Percentiles rank a stretch among this genome's conserved stretches.
phyloP scores from a whole-genome alignment of 2,888 invertebrate species.

The Crematogaster levior region DNA sequence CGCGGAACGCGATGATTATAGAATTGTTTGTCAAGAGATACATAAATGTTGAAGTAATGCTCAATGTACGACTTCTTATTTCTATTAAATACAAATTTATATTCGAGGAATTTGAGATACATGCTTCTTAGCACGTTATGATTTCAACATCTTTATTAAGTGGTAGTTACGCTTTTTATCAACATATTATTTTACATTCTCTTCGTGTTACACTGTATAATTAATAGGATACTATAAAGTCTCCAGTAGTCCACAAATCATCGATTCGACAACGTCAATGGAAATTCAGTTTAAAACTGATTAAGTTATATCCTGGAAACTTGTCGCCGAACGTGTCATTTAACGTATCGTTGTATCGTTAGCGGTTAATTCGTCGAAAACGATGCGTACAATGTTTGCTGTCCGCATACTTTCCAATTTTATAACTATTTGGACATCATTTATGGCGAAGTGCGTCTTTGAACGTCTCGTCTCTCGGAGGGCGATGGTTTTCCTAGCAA shows the following conservation, averaged over 20 bases:
- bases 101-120: constrained; percentile 1
- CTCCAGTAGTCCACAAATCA: constrained; percentile 34
- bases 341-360: constrained; percentile 4
- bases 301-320: background rate
- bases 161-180: background rate
- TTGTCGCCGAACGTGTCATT: background rate
- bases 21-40: background rate
- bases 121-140: background rate
- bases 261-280: background rate
- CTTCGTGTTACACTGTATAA: background rate
- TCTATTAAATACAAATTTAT: constrained; percentile 16
- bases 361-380: constrained; percentile 1
- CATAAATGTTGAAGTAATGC: background rate
- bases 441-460: constrained; percentile 26
- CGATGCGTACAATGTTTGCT: constrained; percentile 18
- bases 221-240: constrained; percentile 3
- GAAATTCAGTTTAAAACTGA: constrained; percentile 23
- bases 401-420: constrained; percentile 18
- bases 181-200: background rate
- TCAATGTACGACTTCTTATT: background rate
- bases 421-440: constrained; percentile 37
- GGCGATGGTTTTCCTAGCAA: constrained; percentile 22
- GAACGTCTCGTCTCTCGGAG: background rate
- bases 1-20: background rate
- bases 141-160: background rate